These are phyloP conservation scores for Lamprotornis superbus DNA, from an alignment of 2,113 vertebrate species.

Conservation along the genomic window DNA sequence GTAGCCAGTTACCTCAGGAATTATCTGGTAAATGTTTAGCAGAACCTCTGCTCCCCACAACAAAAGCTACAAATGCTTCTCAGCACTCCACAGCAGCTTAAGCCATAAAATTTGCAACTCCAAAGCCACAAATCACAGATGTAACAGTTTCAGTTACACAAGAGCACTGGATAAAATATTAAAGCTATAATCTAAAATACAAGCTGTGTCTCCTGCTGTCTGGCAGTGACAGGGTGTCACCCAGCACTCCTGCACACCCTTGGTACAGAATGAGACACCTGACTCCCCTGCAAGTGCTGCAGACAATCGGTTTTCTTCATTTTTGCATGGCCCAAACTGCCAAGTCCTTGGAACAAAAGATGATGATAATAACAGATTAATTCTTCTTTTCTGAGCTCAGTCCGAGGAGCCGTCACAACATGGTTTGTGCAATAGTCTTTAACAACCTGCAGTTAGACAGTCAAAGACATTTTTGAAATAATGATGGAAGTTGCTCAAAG, in stretches of 20 bases:
- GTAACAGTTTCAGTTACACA: not conserved
- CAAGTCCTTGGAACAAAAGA: not conserved
- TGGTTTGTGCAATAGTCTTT: not conserved
- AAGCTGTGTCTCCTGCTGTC: not conserved
- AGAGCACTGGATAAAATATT: constrained; percentile 9
- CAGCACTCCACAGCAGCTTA: not conserved
- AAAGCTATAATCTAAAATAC: not conserved
- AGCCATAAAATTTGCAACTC: not conserved
- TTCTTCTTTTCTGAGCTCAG: not conserved
- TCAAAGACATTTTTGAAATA: not conserved
- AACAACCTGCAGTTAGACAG: not conserved
- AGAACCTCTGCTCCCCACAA: not conserved
- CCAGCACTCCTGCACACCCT: not conserved
- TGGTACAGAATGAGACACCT: not conserved
- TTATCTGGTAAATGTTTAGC: not conserved
- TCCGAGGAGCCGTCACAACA: not conserved
- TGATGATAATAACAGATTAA: not conserved
- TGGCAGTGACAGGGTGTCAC: not conserved
- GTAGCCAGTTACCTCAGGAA: not conserved
- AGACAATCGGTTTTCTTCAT: not conserved
- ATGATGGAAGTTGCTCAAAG: not conserved
- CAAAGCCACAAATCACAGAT: not conserved
- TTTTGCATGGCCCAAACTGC: not conserved
- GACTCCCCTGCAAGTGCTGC: not conserved
- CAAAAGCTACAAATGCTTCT: not conserved